phyloP scores from a whole-genome alignment of 2,888 invertebrate genomes.

The Dicyrtomina minuta region DNA sequence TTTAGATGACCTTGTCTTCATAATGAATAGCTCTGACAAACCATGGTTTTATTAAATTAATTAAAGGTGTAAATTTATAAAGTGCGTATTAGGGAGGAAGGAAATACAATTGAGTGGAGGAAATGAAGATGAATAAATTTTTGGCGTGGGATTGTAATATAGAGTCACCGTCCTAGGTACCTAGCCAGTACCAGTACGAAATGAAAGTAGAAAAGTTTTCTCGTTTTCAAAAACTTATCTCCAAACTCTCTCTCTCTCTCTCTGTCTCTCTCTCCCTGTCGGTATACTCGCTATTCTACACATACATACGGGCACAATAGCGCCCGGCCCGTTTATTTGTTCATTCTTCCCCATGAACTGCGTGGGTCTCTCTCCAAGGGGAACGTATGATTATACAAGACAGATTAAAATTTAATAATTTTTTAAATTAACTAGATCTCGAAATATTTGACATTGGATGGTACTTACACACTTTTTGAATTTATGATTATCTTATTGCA shows the following conservation, averaged over 20 bases:
- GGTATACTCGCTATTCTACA: no score
- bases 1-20: no score
- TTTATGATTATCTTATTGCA: no score
- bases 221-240: conserved; percentile 8
- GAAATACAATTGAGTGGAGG: background rate
- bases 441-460: no score
- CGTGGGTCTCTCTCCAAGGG: background rate
- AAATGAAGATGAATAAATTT: conserved; percentile 17
- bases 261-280: no score
- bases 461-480: no score
- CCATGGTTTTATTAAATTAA: conserved; percentile 22
- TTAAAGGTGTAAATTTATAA: conserved; percentile 2
- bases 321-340: no score
- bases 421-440: no score
- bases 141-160: conserved; percentile 13
- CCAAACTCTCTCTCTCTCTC: background rate
- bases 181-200: background rate
- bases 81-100: no score
- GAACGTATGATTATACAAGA: background rate
- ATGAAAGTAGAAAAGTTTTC: conserved; percentile 17
- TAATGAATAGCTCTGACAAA: background rate
- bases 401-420: no score
- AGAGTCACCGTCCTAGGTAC: background rate
- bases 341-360: background rate
- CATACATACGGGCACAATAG: no score